Evolutionary conservation across 2,797 vertebrate genomes (phyloP).

Genomic region (Antrozous pallidus): DNA sequence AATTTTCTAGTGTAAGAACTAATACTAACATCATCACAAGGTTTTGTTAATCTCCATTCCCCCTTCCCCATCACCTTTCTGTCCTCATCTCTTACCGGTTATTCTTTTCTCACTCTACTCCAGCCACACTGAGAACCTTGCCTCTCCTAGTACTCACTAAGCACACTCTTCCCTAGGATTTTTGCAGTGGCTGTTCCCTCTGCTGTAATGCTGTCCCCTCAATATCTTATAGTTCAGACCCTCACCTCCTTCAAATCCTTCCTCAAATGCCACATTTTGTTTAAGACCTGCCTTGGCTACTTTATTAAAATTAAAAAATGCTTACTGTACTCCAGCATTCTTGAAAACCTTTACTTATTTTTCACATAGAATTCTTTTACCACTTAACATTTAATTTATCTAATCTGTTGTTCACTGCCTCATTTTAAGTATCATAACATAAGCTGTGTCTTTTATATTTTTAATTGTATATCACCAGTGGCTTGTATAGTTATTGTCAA

Average conservation of each 20-base stretch:
- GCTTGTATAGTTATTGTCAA: not conserved
- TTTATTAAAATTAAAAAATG: not conserved
- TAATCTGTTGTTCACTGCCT: not conserved
- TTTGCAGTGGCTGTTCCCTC: not conserved
- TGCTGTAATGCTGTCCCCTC: not conserved
- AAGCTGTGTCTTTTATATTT: not conserved
- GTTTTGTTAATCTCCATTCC: not conserved
- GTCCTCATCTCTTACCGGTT: not conserved
- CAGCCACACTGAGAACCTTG: not conserved
- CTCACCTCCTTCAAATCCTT: not conserved
- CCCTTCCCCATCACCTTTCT: not conserved
- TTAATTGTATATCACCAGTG: not conserved
- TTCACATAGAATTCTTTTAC: not conserved
- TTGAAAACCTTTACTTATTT: not conserved
- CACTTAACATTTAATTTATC: not conserved
- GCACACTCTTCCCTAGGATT: not conserved
- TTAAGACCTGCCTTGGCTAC: not conserved
- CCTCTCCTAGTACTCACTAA: not conserved
- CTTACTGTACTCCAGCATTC: not conserved
- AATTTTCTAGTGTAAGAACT: not conserved
- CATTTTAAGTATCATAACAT: not conserved
- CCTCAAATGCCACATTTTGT: not conserved
- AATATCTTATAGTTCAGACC: not conserved
- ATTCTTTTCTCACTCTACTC: not conserved
- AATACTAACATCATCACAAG: not conserved